Evolutionary conservation across 2,888 invertebrate genomes (phyloP), one percentile per base, ranked within the genome.

Genomic region (Ypsolopha scabrella): DNA sequence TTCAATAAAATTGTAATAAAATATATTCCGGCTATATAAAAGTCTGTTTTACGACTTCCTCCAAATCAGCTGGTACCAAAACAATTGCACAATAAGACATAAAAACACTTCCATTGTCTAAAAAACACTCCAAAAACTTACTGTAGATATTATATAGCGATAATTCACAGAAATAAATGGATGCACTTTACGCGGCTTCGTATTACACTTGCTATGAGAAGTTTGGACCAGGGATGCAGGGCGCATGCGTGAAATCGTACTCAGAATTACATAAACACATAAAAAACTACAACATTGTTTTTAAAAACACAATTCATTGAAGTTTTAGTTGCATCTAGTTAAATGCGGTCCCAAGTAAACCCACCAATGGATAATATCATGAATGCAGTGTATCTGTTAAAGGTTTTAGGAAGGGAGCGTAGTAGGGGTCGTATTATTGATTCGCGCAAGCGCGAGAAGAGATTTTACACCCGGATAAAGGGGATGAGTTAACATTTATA

Each of bases 401-500:
- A 24, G 4, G 24, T 24, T 24, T 24, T 24, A 4, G 24, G 4
- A 24, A 24, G 24, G 24, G 24, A 58, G 60, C 75, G 61, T 24
- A n/a, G 48, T 57, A 53, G 51, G 48, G 61, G 66, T 60, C 47
- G 58, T 48, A 59, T 67, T 83, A 85, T 85, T 72, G 85, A 85
- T 85, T 78, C 66, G 69, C 85, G 85, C 80, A 80, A 61, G 85
- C 85, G 85, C 77, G 67, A 59, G 62, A 64, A 63, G 60, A 58
- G 66, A 66, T 70, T 74, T 59, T 64, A 70, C 63, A 64, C 72
- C 72, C 72, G 41, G 55, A 57, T 50, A 55, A n/a, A 56, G 55
- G 53, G 53, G 51, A 48, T 48, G 52, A 35, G 38, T 52, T 47
- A 9, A 41, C 37, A 39, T 47, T 41, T 53, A 48, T 41, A 57